Base-by-base conservation (phyloP, 1,140 invertebrate genomes). In the Scaptodrosophila lebanonensis region DNA sequence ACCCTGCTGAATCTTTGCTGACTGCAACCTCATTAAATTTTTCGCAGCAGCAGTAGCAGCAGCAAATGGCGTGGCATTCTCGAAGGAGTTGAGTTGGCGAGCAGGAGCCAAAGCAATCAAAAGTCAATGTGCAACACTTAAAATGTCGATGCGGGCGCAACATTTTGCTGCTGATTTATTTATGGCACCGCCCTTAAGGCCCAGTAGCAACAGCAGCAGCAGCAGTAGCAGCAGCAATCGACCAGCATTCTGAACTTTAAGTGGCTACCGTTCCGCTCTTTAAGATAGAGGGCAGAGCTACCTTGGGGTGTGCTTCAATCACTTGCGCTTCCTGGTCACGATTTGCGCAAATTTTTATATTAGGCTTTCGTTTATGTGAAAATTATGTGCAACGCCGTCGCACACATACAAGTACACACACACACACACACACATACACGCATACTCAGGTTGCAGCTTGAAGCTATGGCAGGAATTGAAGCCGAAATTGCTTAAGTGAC, bases 301-400 rank as follows among this genome's bases (percentile, higher is more conserved):
- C 13, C 18, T 32, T 49, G 17, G 9, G 17, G n/a, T 50, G 12
- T 38, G 16, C 35, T 18, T 11, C 18, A 12, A 39, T 48, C 43
- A 50, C 54, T 79, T 79, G 45, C 45, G 64, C 51, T 79, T 79
- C 52, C 73, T 53, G 68, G 73, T 79, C 73, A 79, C 73, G 73
- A 79, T 79, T 73, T 42, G 56, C 47, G 45, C 33, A 56, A 79
- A 79, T 79, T 79, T 77, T 77, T 79, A 82, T 73, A 79, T 79
- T 79, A 79, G 73, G 73, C 73, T 72, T 77, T 65, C 73, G 68
- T 79, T 79, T 79, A 79, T 79, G 73, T 72, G 68, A 73, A 79
- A 79, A 79, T 79, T 79, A 79, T 79, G 73, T 79, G 73, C 73
- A 72, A 67, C 67, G 20, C 42, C 32, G 20, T 39, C 49, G 27